These are phyloP conservation scores for Leptatherina wallacei DNA, from an alignment of 2,797 vertebrate genomes.

Conservation along the genomic window DNA sequence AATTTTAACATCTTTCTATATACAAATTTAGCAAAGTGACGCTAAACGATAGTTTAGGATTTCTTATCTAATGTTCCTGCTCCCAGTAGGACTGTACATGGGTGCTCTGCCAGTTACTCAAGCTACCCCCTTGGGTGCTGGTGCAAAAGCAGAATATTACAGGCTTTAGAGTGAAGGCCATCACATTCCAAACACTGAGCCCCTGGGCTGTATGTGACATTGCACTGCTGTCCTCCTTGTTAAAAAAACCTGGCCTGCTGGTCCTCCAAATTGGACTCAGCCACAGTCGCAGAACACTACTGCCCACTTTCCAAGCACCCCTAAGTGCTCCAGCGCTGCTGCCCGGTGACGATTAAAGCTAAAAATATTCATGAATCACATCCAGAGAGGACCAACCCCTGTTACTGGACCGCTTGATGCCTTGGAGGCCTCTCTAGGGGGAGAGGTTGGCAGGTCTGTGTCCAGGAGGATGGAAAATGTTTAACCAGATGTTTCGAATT, in stretches of 20 bases:
- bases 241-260: constrained; percentile 34
- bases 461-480: constrained; percentile 40
- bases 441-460: constrained; percentile 23
- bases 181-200: constrained; percentile 50
- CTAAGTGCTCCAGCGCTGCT: constrained; percentile 29
- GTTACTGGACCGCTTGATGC: constrained; percentile 30
- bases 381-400: constrained; percentile 57
- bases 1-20: not conserved
- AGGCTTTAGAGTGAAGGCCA: constrained; percentile 62
- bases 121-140: constrained; percentile 22
- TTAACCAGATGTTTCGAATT: constrained; percentile 6
- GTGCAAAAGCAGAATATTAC: constrained; percentile 58
- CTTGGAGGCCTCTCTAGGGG: constrained; percentile 38
- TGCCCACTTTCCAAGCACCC: constrained; percentile 54
- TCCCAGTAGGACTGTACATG: not conserved
- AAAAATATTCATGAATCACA: constrained; percentile 79
- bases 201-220: constrained; percentile 58
- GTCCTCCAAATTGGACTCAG: constrained; percentile 53
- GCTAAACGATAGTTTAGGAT: not conserved
- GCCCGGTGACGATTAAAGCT: constrained; percentile 67
- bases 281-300: constrained; percentile 38
- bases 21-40: constrained; percentile 5
- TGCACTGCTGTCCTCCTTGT: constrained; percentile 59
- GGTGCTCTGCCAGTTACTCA: constrained; percentile 10
- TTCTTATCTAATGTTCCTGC: constrained; percentile 4